These are phyloP conservation scores for Papilio aristodemus DNA, from an alignment of 1,140 invertebrate species.

Conservation along the genomic window DNA sequence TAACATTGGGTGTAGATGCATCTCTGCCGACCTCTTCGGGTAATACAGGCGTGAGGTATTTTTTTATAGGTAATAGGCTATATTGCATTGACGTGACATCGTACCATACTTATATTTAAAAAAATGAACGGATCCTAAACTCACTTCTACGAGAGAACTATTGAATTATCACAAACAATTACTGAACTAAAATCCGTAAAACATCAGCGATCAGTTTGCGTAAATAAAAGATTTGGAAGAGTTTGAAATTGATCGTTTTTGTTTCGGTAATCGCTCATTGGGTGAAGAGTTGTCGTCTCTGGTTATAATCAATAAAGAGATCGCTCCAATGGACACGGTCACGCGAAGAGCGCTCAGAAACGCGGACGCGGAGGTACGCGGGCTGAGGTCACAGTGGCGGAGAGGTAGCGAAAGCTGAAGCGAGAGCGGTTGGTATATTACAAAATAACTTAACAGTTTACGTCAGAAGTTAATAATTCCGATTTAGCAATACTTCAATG, in stretches of 20 bases:
- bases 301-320: conserved; percentile 76
- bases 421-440: conserved; percentile 1
- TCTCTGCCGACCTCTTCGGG: no score
- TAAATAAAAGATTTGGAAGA: conserved; percentile 29
- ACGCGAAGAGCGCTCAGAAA: conserved; percentile 53
- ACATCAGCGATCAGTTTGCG: conserved; percentile 18
- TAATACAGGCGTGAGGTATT: no score
- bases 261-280: conserved; percentile 53
- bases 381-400: conserved; percentile 32
- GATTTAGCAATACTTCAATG: no score
- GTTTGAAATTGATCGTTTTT: conserved; percentile 40
- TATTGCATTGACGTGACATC: no score
- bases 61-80: no score
- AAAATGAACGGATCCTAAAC: not conserved
- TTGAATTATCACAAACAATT: conserved; percentile 21
- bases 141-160: not conserved
- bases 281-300: conserved; percentile 56
- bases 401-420: conserved; percentile 40
- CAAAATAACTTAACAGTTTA: not conserved
- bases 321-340: conserved; percentile 67
- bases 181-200: not conserved
- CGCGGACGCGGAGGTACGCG: conserved; percentile 67
- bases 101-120: no score
- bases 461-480: no score
- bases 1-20: no score